phyloP scores from a whole-genome alignment of 2,888 invertebrate genomes.

The Diachrysia chrysitis region DNA sequence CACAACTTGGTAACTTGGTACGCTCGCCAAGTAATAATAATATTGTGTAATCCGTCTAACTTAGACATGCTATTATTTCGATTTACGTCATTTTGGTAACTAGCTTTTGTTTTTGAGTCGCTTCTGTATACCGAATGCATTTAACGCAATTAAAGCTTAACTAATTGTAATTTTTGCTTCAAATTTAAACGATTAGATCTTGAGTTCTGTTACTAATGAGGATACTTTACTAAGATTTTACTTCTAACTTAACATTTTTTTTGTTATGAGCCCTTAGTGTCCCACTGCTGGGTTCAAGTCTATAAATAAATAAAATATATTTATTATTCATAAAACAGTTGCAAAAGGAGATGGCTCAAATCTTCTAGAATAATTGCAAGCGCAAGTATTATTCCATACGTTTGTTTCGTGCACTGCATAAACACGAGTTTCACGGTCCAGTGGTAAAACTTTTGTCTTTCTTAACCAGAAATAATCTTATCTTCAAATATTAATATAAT shows the following conservation, averaged over 20 bases:
- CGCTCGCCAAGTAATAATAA: slow-evolving; percentile 23
- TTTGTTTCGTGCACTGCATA: neutral
- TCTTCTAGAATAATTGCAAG: neutral
- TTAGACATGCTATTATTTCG: slow-evolving; percentile 35
- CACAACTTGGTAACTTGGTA: slow-evolving; percentile 39
- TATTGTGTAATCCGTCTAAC: slow-evolving; percentile 45
- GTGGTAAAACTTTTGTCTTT: neutral
- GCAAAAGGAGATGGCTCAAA: neutral
- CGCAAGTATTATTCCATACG: neutral
- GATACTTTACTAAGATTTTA: neutral
- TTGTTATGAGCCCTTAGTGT: too few relatives aligned
- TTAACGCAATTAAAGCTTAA: neutral
- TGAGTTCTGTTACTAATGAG: neutral
- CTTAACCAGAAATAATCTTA: neutral
- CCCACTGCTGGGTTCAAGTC: too few relatives aligned
- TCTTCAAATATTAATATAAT: neutral
- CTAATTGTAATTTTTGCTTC: neutral
- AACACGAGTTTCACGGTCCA: neutral
- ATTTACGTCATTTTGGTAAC: slow-evolving; percentile 42
- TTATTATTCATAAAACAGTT: neutral
- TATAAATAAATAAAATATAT: too few relatives aligned
- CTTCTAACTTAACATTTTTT: neutral
- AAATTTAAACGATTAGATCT: neutral
- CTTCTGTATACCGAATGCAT: neutral
- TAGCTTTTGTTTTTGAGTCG: slow-evolving; percentile 20